Evolutionary conservation across 2,797 vertebrate species (phyloP).

Genomic region (Allobates femoralis): DNA sequence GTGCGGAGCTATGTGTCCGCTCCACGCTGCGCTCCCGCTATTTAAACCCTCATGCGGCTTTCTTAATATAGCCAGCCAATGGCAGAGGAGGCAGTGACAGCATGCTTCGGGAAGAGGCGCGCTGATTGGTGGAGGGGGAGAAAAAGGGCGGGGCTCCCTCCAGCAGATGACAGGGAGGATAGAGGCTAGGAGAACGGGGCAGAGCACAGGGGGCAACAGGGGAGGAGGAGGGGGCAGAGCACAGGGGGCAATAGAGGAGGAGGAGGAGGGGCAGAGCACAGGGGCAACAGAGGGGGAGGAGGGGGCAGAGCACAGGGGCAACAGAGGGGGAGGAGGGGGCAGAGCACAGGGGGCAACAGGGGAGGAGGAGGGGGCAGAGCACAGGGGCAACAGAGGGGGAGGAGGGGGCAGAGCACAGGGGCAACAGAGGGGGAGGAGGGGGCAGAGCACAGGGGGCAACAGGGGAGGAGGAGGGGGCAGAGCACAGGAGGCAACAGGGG

Average conservation of each 20-base stretch:
- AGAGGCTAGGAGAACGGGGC: neutral
- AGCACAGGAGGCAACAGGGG: too few species aligned
- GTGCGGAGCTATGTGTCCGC: too few species aligned
- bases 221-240: neutral
- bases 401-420: too few species aligned
- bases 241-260: too few species aligned
- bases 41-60: conserved; percentile 86
- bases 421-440: too few species aligned
- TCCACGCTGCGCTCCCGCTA: conserved; percentile 70
- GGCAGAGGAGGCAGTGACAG: conserved; percentile 78
- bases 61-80: conserved; percentile 98
- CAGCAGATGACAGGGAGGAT: conserved; percentile 39
- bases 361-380: too few species aligned
- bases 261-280: too few species aligned
- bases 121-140: conserved; percentile 75
- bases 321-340: too few species aligned
- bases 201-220: conserved; percentile 6
- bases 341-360: too few species aligned
- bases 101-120: conserved; percentile 74
- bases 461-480: too few species aligned
- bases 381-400: too few species aligned
- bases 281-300: neutral
- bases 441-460: too few species aligned
- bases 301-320: neutral
- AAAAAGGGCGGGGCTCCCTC: neutral